Evolutionary conservation across 1,140 invertebrate genomes (phyloP), one percentile per base, ranked within the genome.

Genomic region (Listronotus oregonensis): DNA sequence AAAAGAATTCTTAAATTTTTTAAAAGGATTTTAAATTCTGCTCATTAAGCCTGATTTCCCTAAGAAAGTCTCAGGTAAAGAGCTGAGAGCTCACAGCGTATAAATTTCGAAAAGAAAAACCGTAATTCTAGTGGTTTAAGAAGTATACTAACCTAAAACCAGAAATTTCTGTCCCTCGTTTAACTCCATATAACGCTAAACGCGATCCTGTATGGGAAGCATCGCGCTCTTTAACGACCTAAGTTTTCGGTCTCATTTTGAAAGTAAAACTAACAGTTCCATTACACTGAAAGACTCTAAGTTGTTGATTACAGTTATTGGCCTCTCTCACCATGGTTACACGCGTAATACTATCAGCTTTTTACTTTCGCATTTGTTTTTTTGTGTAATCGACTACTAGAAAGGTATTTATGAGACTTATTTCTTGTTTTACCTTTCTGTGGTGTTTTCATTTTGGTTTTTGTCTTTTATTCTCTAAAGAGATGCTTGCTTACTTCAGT

Each of bases 191-290:
- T 64, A 56, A 64, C 50, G 51, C 34, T 64, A 47, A 64, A 64
- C 52, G 61, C 51, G 61, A 55, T 55, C 61, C 54, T 55, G 46
- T 64, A 64, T 56, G 51, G 61, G 21, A 56, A 64, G 34, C 61
- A 64, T 64, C 31, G 43, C 61, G 61, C 61, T 51, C 60, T 50
- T 51, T 71, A 68, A 69, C 64, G 70, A 69, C 68, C 67, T 50
- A 71, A 71, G 51, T 71, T 71, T 69, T 69, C 69, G 67, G 67
- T 71, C 68, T 71, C 70, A 71, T 71, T 71, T 71, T 69, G 67
- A 65, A 63, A 58, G 61, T 67, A 67, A 71, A 71, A 71, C 70
- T 71, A 71, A 69, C 64, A 71, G 67, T 70, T 70, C 64, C 65
- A 70, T 72, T 72, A 64, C 61, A 67, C 57, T 63, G 66, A 69